Evolutionary conservation across 2,888 invertebrate species (phyloP).

Genomic region (Ophion ellenae): DNA sequence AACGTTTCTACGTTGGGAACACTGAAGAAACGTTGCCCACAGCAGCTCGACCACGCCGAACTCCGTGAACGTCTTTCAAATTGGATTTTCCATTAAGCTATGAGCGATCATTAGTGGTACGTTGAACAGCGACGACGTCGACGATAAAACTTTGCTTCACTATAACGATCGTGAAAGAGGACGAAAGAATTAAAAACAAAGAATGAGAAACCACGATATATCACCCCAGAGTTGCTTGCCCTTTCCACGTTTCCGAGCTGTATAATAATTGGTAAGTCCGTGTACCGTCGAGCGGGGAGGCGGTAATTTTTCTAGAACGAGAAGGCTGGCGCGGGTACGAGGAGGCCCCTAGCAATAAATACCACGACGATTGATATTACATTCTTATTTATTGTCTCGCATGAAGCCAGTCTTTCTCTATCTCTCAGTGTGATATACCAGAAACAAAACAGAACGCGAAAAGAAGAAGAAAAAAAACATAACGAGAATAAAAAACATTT

Average conservation of each 20-base stretch:
- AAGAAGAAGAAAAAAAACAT: constrained; percentile 24
- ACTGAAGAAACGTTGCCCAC: constrained; percentile 9
- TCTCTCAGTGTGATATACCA: constrained; percentile 74
- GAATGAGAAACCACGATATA: constrained; percentile 40
- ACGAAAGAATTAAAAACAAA: neutral
- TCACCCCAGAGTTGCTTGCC: constrained; percentile 5
- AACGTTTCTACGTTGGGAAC: constrained; percentile 44
- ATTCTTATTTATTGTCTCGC: constrained; percentile 77
- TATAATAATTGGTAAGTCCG: constrained; percentile 52
- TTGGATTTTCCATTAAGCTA: constrained; percentile 31
- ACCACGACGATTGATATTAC: constrained; percentile 74
- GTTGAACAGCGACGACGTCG: constrained; percentile 18
- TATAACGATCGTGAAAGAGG: constrained; percentile 28
- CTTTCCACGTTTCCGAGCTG: constrained; percentile 37
- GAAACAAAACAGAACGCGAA: constrained; percentile 27
- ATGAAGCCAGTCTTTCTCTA: constrained; percentile 73
- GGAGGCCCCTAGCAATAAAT: constrained; percentile 70
- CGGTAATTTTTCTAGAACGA: constrained; percentile 64
- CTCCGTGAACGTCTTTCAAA: constrained; percentile 7
- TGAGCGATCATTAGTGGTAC: constrained; percentile 43
- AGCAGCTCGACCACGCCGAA: constrained; percentile 3
- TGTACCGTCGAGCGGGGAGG: constrained; percentile 25
- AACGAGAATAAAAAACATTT: constrained; percentile 73
- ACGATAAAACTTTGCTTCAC: constrained; percentile 28
- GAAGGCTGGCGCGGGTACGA: constrained; percentile 64